phyloP scores from a whole-genome alignment of 1,140 invertebrate genomes.

The Coenobita brevimanus region DNA sequence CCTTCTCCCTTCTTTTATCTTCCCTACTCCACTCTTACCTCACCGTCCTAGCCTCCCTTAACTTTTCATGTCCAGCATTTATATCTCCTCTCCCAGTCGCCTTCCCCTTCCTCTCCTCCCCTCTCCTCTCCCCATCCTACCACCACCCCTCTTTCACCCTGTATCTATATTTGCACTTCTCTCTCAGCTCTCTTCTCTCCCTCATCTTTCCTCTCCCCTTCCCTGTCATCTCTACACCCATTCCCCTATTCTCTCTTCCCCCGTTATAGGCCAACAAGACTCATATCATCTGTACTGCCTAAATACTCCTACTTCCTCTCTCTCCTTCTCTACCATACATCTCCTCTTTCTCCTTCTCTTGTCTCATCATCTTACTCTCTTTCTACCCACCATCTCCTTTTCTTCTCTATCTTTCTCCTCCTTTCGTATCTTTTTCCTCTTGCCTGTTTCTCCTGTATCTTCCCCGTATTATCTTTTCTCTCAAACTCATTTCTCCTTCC shows the following conservation, averaged over 20 bases:
- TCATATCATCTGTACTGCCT: too few relatives aligned
- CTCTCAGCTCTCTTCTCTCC: not conserved
- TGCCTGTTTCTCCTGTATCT: not conserved
- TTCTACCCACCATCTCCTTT: not conserved
- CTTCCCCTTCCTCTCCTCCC: not conserved
- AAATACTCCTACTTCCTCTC: not conserved
- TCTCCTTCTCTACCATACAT: not conserved
- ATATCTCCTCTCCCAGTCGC: too few relatives aligned
- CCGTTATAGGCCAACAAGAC: too few relatives aligned
- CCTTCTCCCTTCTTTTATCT: too few relatives aligned
- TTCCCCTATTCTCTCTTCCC: too few relatives aligned
- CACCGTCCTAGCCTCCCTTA: too few relatives aligned
- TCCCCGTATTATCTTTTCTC: not conserved
- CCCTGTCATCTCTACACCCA: too few relatives aligned
- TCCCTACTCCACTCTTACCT: too few relatives aligned
- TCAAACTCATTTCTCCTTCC: not conserved
- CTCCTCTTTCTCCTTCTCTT: not conserved
- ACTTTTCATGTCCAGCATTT: too few relatives aligned
- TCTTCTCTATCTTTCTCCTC: not conserved
- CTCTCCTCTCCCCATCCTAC: not conserved
- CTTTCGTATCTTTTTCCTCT: not conserved
- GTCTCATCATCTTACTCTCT: not conserved
- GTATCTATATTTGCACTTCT: not conserved
- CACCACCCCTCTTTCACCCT: too few relatives aligned
- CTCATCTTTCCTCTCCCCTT: not conserved